These are phyloP conservation scores for Corythornis cristatus DNA, from an alignment of 2,113 vertebrate genomes.

Conservation along the genomic window DNA sequence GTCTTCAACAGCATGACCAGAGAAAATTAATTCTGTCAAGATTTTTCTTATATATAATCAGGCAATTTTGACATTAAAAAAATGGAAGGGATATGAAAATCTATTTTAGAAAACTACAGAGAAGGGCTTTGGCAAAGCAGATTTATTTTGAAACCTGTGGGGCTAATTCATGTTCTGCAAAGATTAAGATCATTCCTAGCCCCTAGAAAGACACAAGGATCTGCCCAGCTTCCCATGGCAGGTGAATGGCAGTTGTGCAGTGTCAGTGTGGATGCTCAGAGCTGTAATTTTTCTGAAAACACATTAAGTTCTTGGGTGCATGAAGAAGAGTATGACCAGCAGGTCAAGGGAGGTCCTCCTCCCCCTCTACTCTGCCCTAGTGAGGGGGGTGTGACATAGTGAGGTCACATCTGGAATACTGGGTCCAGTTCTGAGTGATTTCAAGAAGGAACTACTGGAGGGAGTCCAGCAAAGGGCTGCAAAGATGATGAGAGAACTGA, in stretches of 20 bases:
- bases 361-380: not conserved
- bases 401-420: not conserved
- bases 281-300: not conserved
- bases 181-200: not conserved
- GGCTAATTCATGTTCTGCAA: not conserved
- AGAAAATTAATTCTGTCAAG: not conserved
- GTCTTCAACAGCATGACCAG: not conserved
- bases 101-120: not conserved
- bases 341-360: not conserved
- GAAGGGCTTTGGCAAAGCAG: not conserved
- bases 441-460: not conserved
- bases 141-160: not conserved
- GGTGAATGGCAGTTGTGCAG: not conserved
- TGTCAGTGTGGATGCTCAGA: not conserved
- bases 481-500: not conserved
- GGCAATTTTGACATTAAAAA: not conserved
- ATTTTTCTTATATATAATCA: not conserved
- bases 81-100: not conserved
- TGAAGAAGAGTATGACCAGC: not conserved
- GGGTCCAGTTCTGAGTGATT: not conserved
- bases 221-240: not conserved
- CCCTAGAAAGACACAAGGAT: not conserved
- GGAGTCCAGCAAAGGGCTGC: not conserved
- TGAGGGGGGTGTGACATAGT: not conserved
- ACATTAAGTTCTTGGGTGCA: not conserved